Percentiles rank a stretch among this genome's conserved stretches.
These are phyloP conservation scores for Camelus bactrianus DNA, from an alignment of 2,113 vertebrate species.

Conservation along the genomic window DNA sequence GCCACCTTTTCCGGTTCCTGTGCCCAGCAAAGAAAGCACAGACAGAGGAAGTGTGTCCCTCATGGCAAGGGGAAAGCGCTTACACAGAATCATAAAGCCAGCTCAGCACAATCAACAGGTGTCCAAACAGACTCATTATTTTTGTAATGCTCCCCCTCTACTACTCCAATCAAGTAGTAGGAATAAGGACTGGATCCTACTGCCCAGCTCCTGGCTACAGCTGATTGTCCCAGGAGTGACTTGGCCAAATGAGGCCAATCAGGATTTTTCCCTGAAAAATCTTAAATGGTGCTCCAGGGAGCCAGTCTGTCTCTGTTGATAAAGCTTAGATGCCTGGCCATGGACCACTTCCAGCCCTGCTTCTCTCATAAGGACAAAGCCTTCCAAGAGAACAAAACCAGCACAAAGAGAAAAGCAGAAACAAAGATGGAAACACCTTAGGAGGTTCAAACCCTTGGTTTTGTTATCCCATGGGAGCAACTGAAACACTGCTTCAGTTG, in stretches of 20 bases:
- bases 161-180: neutral
- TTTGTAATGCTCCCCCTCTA: neutral
- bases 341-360: neutral
- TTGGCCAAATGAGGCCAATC: neutral
- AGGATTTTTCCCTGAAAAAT: slow-evolving; percentile 3
- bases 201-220: neutral
- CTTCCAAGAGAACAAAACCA: neutral
- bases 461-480: neutral
- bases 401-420: neutral
- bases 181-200: neutral
- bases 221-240: neutral
- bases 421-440: neutral
- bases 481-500: neutral
- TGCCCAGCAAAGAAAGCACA: neutral
- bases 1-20: neutral
- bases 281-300: neutral
- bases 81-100: neutral
- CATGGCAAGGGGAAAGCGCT: neutral
- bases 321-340: neutral
- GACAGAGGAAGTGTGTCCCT: neutral
- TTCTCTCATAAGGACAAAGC: neutral
- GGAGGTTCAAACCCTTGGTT: neutral
- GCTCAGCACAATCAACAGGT: neutral
- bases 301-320: neutral
- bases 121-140: neutral